Evolutionary conservation across 2,888 invertebrate genomes (phyloP).

Genomic region (Byasa hedistus): DNA sequence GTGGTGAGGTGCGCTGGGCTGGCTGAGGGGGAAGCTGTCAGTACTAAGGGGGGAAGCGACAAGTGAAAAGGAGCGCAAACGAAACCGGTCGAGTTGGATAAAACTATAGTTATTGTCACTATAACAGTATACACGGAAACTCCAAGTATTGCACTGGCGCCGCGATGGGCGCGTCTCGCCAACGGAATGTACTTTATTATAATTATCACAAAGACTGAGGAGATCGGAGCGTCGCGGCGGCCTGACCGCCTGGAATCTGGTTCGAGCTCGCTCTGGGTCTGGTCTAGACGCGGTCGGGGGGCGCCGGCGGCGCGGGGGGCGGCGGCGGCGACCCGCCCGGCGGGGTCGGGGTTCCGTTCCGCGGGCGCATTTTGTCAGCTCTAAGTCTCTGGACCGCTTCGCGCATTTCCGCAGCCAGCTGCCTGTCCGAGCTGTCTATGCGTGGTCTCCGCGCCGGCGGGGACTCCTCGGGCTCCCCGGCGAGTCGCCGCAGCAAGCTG

Average conservation of each 20-base stretch:
- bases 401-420: slow-evolving; percentile 73
- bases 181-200: slow-evolving; percentile 74
- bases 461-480: slow-evolving; percentile 82
- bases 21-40: slow-evolving; percentile 42
- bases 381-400: slow-evolving; percentile 74
- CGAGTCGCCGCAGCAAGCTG: slow-evolving; percentile 85
- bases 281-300: slow-evolving; percentile 47
- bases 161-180: slow-evolving; percentile 32
- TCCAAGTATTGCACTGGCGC: slow-evolving; percentile 41
- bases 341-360: slow-evolving; percentile 64
- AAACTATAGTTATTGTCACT: slow-evolving; percentile 67
- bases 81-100: slow-evolving; percentile 44
- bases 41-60: slow-evolving; percentile 36
- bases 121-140: slow-evolving; percentile 60
- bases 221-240: slow-evolving; percentile 48
- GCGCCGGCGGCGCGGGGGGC: slow-evolving; percentile 48
- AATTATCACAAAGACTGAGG: slow-evolving; percentile 72
- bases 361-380: slow-evolving; percentile 70
- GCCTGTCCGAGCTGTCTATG: slow-evolving; percentile 74
- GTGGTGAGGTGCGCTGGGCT: slow-evolving; percentile 37
- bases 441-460: slow-evolving; percentile 72
- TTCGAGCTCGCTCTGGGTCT: slow-evolving; percentile 63
- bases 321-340: slow-evolving; percentile 47
- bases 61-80: slow-evolving; percentile 32
- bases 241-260: slow-evolving; percentile 39